Base-by-base conservation (phyloP, 2,113 vertebrate species). In the Sinocyclocheilus rhinocerous region DNA sequence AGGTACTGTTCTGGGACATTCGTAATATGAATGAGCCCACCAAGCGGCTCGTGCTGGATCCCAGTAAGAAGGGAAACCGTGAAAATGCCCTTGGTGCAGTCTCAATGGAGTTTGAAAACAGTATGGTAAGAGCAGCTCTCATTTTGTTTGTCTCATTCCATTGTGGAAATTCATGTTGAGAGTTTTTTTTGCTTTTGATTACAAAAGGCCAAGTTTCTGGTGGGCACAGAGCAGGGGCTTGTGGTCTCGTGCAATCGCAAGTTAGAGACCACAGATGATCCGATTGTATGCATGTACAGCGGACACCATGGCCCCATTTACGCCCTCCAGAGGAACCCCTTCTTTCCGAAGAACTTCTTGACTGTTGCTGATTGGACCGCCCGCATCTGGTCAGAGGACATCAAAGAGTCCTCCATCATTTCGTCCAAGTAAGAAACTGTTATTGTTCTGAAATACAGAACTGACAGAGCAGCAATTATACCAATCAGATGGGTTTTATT, bases 1-100 rank as follows among this genome's bases (percentile, higher is more conserved):
- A 99, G 97, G 95, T 99, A 36, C 95, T 99, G 87, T 99, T 97
- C 97, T 99, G 98, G 98, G 97, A 99, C 79, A 94, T 97, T 81
- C 96, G 98, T 4, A 96, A 96, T 87, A 59, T 99, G 20, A 96
- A 89, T 0, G 94, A 98, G 90, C 98, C 98, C 79, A 98, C 94
- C 0, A 97, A 99, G 72, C 91, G 75, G 0, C 90, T 99, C 84
- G 33, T 97, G 72, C 87, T 99, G 93, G 98, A 99, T 88, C 94
- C 93, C 81, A 92, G 88, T 77, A 94, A 91, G n/a, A 95, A 96
- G 13, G 96, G 95, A 0, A 92, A 95, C 85, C 87, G 96, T 85
- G 93, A 95, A 6, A 94, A 94, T 0, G 96, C 97, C 4, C 65
- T 98, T 86, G 97, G 97, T 4, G 98, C 95, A 26, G 78, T 94